A percentile compares a stretch with the other conserved stretches of the same genome.
Evolutionary conservation across 2,113 vertebrate species (phyloP).

Genomic region (Centropus unirufus): DNA sequence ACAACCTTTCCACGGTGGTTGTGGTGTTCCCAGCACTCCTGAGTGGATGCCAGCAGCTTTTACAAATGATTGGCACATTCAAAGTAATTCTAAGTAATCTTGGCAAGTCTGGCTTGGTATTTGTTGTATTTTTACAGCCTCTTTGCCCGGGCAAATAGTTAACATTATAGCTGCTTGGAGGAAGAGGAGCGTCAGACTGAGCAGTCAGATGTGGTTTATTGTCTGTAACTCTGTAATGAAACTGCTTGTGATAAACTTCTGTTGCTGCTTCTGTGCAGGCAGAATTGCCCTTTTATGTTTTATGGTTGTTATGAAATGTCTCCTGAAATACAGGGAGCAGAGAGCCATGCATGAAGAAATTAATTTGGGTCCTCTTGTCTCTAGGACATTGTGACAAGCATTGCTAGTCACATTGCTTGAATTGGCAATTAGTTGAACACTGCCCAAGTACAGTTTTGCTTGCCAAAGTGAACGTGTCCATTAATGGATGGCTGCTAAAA

Average conservation of each 20-base stretch:
- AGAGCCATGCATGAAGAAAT: neutral
- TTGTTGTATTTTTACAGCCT: neutral
- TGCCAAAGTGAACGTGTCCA: neutral
- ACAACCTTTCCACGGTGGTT: neutral
- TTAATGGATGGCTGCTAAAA: neutral
- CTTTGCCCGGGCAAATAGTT: neutral
- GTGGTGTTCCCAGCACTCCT: neutral
- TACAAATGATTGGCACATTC: neutral
- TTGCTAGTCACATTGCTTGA: neutral
- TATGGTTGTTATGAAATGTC: neutral
- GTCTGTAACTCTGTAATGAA: neutral
- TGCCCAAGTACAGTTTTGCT: neutral
- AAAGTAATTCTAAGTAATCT: neutral
- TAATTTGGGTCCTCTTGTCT: neutral
- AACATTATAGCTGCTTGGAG: neutral
- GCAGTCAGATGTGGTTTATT: neutral
- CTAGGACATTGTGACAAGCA: neutral
- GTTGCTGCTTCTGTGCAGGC: neutral
- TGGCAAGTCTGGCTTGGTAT: neutral
- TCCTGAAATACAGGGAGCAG: neutral
- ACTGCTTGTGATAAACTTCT: neutral
- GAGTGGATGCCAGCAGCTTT: neutral
- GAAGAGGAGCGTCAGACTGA: neutral
- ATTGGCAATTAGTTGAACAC: neutral
- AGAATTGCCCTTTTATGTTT: neutral